Percentiles rank a stretch among this genome's conserved stretches.
Conservation (phyloP, 2,113 vertebrate species). For the Megaceryle torquata region DNA sequence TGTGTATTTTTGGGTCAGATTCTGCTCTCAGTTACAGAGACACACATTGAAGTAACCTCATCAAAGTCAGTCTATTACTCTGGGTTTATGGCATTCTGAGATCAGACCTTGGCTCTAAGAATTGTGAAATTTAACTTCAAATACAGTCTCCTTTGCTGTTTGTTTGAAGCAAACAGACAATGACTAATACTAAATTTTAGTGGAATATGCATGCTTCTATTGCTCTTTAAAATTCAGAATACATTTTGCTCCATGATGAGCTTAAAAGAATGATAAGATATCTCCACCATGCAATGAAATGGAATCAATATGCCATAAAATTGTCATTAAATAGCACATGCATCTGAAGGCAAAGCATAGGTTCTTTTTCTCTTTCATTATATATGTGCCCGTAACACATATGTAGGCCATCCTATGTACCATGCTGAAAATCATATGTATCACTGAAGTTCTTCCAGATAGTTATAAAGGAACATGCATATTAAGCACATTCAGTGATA, state of each 20-base stretch:
- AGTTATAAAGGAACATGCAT: not conserved
- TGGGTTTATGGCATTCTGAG: not conserved
- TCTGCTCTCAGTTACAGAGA: not conserved
- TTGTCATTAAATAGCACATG: not conserved
- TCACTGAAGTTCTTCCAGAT: not conserved
- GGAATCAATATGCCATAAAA: not conserved
- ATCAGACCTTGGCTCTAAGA: not conserved
- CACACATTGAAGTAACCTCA: not conserved
- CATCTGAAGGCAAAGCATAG: not conserved
- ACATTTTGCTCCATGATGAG: not conserved
- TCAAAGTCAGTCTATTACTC: not conserved
- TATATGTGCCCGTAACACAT: not conserved
- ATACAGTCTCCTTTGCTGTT: not conserved
- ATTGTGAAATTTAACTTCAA: slow-evolving; percentile 30
- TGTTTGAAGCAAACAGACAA: not conserved
- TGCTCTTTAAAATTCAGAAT: not conserved
- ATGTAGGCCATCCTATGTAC: not conserved
- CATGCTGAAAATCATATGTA: not conserved
- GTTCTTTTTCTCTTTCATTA: not conserved
- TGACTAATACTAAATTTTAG: not conserved
- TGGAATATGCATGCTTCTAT: not conserved
- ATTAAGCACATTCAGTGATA: not conserved
- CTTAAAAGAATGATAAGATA: not conserved
- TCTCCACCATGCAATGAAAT: not conserved
- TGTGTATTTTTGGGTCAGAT: not conserved